Base-by-base conservation (phyloP, 2,113 vertebrate genomes). In the Astur gentilis region DNA sequence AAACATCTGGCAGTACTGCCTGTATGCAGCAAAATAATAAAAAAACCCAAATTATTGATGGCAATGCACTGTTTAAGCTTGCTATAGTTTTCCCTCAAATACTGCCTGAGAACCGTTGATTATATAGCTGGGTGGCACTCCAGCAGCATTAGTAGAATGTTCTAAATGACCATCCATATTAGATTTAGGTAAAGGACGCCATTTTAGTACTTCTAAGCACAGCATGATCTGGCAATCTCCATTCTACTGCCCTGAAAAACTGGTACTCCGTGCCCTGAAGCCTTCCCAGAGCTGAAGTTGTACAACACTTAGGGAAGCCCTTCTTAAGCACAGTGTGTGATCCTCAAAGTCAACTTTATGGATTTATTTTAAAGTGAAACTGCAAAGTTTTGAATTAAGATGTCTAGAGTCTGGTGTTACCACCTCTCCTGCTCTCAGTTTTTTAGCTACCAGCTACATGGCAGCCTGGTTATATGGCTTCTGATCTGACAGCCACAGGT, bases 191-290 rank as follows among this genome's bases (percentile, higher is more conserved):
- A 66, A 29, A 62, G 94, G 94, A 96, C 91, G 93, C 91, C 97
- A 96, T 92, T 82, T 94, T 96, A 92, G 77, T 83, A 26, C 84
- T 95, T 67, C 78, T n/a, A 26, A 80, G 73, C 61, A 67, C 61
- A 62, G 81, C 34, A 10, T 6, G 21, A 20, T 55, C 71, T 78
- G 36, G 25, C 77, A 87, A 4, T 2, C 19, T 75, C 66, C 52
- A 36, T 44, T 64, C 52, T 32, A 3, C 81, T 52, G 27, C 61
- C 89, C 40, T 69, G 91, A 89, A 95, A 96, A 95, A 91, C 91
- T 12, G 52, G 77, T 89, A n/a, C 34, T 66, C 32, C 17, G 8
- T 55, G 80, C 89, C 87, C 83, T 23, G 60, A 60, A 55, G 95
- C 75, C n/a, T 52, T 88, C 54, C 76, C 9, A 4, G 52, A 90